Conservation (phyloP, 2,888 invertebrate genomes). For the Cheilosia vulpina region DNA sequence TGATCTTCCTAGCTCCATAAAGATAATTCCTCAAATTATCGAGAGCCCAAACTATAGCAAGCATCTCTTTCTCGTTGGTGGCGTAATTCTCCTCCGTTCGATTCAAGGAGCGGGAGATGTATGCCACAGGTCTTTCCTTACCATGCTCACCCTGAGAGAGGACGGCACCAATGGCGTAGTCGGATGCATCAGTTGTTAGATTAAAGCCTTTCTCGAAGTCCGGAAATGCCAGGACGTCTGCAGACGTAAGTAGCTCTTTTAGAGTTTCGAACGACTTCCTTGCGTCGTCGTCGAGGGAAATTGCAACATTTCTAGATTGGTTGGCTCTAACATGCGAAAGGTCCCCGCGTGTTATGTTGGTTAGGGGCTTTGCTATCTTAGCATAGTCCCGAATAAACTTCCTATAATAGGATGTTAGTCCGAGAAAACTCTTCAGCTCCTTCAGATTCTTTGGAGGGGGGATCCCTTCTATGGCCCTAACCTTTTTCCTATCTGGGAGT, state of each 20-base stretch:
- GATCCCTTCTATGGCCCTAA: too few relatives aligned
- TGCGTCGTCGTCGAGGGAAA: conserved; percentile 3
- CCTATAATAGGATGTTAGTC: too few relatives aligned
- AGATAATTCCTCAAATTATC: conserved; percentile 15
- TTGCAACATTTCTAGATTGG: conserved; percentile 15
- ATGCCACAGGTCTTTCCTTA: too few relatives aligned
- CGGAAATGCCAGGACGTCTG: conserved; percentile 24
- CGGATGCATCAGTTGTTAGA: conserved; percentile 17
- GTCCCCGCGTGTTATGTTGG: too few relatives aligned
- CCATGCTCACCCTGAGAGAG: too few relatives aligned
- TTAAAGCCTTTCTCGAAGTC: conserved; percentile 3
- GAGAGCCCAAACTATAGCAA: conserved; percentile 6
- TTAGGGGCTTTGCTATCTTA: too few relatives aligned
- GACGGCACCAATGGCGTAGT: conserved; percentile 37
- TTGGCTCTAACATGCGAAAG: conserved; percentile 7
- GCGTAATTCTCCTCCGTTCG: conserved; percentile 27
- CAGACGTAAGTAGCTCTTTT: conserved; percentile 6
- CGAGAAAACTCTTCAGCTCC: too few relatives aligned
- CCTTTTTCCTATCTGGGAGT: too few relatives aligned
- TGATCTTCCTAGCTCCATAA: conserved; percentile 35
- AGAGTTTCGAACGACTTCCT: conserved; percentile 15
- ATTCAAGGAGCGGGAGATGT: too few relatives aligned
- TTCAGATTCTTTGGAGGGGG: too few relatives aligned
- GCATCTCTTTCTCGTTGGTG: conserved; percentile 19
- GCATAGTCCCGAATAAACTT: too few relatives aligned